Percentiles rank a stretch among this genome's conserved stretches.
Conservation (phyloP, 1,140 invertebrate genomes). For the Anoplophora glabripennis region DNA sequence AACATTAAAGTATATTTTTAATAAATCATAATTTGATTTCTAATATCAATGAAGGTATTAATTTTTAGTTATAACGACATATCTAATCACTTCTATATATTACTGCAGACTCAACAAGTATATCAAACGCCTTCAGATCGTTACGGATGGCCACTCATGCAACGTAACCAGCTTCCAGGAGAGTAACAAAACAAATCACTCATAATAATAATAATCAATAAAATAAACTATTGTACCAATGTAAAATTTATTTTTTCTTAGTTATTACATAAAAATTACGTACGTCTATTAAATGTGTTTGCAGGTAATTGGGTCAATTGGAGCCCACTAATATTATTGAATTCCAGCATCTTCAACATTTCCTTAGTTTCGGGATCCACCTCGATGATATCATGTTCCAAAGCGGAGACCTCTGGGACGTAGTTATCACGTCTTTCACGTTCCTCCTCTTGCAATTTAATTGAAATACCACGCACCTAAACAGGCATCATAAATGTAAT, state of each 20-base stretch:
- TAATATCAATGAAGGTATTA: too few relatives aligned
- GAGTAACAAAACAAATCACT: constrained; percentile 2
- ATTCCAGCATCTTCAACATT: constrained; percentile 96
- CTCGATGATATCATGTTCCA: constrained; percentile 90
- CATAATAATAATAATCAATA: constrained; percentile 5
- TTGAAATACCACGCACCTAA: constrained; percentile 92
- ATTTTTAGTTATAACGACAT: too few relatives aligned
- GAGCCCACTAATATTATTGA: constrained; percentile 84
- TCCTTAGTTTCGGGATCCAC: constrained; percentile 97
- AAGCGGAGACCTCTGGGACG: constrained; percentile 95
- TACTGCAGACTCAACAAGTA: constrained; percentile 13
- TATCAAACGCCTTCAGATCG: constrained; percentile 1
- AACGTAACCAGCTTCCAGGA: background rate
- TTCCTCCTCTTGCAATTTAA: constrained; percentile 99
- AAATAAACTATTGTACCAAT: background rate
- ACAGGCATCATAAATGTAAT: background rate
- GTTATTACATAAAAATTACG: constrained; percentile 46
- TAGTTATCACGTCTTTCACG: constrained; percentile 98
- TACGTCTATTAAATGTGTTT: constrained; percentile 61
- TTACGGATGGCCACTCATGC: background rate
- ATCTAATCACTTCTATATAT: too few relatives aligned
- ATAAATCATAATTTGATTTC: too few relatives aligned
- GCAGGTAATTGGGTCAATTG: constrained; percentile 76
- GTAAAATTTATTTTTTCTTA: constrained; percentile 16
- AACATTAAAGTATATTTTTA: too few relatives aligned